Conservation (phyloP, 1,140 invertebrate species). For the Cyclargus thomasi region DNA sequence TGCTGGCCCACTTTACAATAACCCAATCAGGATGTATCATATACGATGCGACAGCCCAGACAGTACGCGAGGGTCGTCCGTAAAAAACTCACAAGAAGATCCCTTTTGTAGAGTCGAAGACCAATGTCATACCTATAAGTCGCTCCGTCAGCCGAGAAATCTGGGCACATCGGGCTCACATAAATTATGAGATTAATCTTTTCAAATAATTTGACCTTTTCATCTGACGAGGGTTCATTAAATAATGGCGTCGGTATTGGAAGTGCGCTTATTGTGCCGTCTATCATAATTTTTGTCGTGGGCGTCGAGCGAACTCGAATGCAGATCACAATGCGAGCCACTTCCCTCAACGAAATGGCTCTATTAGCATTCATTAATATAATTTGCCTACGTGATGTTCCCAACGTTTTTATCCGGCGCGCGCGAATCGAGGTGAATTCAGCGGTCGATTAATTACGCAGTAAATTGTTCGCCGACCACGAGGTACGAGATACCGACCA, state of each 20-base stretch:
- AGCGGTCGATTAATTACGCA: slow-evolving; percentile 22
- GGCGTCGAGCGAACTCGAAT: slow-evolving; percentile 44
- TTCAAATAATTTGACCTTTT: slow-evolving; percentile 74
- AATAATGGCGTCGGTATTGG: slow-evolving; percentile 71
- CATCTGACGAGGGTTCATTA: slow-evolving; percentile 74
- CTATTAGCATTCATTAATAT: background rate
- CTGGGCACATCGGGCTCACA: slow-evolving; percentile 60
- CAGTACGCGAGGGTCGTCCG: slow-evolving; percentile 25
- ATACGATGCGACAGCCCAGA: slow-evolving; percentile 20
- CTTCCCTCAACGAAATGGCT: background rate
- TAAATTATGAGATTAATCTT: slow-evolving; percentile 74
- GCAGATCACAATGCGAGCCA: slow-evolving; percentile 35
- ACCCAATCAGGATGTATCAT: slow-evolving; percentile 31
- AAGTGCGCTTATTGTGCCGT: slow-evolving; percentile 66
- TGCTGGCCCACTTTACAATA: slow-evolving; percentile 22
- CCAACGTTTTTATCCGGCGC: background rate
- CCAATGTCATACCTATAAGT: slow-evolving; percentile 48
- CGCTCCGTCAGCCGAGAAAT: slow-evolving; percentile 54
- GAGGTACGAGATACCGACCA: slow-evolving; percentile 16
- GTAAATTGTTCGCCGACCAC: slow-evolving; percentile 14
- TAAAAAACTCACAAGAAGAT: slow-evolving; percentile 34
- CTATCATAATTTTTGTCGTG: slow-evolving; percentile 64
- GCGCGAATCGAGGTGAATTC: background rate
- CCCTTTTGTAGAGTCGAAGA: slow-evolving; percentile 46
- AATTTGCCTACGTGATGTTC: slow-evolving; percentile 6